Base-by-base conservation (phyloP, 2,113 vertebrate genomes). In the Ariopsis seemanni region DNA sequence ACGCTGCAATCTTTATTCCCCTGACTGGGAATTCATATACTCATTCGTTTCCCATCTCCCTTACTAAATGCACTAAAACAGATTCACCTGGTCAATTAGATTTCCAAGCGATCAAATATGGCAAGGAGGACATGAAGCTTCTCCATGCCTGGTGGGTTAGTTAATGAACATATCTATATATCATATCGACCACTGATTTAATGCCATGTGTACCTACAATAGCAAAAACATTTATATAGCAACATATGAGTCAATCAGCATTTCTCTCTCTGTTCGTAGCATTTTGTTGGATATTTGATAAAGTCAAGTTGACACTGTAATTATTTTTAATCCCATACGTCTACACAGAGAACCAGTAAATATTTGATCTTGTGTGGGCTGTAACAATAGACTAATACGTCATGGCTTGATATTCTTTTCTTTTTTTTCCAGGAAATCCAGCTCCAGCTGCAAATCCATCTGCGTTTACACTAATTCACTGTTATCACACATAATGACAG, bases 361-460 rank as follows among this genome's bases (percentile, higher is more conserved):
- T 50, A 50, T 15, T 27, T 81, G 50, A 34, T 15, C 52, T 69
- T 69, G 17, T 57, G 62, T 63, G 42, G 62, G 50, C 22, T 69
- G 27, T 42, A 69, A 67, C 18, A 9, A 55, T 9, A 67, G n/a
- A 34, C 52, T 30, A 7, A 50, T 48, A 69, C 20, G 20, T 81
- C 85, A 86, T 25, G 42, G 57, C 42, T 4, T 71, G 10, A 14
- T 27, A 22, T 52, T 8, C 18, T 42, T 7, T 58, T 78, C 67
- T 79, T 67, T 22, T 22, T 25, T n/a, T 4, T 4, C 52, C 85
- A 72, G 69, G 48, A 62, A 62, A 69, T 86, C 72, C 30, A 42
- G 27, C 60, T 22, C 63, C 86, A 88, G 83, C 20, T 7, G 60
- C 82, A 88, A 84, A 83, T 87, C 82, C 75, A 62, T 84, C 79